Conservation (phyloP, 2,888 invertebrate species). For the Diaperis boleti region DNA sequence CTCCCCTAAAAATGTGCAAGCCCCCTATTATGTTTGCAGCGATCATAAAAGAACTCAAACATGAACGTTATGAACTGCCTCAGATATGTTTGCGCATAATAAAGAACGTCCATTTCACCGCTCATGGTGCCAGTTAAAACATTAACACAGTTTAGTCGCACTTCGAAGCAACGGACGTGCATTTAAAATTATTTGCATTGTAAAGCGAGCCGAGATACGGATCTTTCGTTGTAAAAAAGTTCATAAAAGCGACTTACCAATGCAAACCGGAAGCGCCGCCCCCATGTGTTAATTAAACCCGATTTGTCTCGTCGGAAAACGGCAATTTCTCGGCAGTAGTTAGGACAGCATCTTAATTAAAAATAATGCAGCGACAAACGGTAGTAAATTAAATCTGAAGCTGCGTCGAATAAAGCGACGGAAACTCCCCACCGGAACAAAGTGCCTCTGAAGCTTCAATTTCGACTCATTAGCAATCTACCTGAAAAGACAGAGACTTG, state of each 20-base stretch:
- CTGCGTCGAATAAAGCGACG: constrained; percentile 5
- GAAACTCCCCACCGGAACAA: constrained; percentile 28
- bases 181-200: background rate
- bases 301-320: constrained; percentile 27
- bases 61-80: no score
- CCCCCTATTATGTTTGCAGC: no score
- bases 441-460: constrained; percentile 32
- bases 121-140: background rate
- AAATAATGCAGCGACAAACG: constrained; percentile 36
- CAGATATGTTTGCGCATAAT: no score
- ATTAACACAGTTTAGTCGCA: background rate
- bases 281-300: constrained; percentile 23
- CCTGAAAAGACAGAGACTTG: constrained; percentile 10
- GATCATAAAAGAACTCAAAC: no score
- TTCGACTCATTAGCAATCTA: constrained; percentile 22
- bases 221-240: background rate
- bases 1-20: no score
- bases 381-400: constrained; percentile 39
- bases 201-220: background rate
- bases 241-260: background rate
- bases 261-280: background rate
- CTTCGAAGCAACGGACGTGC: background rate
- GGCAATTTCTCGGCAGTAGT: constrained; percentile 17
- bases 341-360: constrained; percentile 35
- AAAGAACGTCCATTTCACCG: no score